phyloP scores from a whole-genome alignment of 1,140 invertebrate species.

The Chymomyza costata region DNA sequence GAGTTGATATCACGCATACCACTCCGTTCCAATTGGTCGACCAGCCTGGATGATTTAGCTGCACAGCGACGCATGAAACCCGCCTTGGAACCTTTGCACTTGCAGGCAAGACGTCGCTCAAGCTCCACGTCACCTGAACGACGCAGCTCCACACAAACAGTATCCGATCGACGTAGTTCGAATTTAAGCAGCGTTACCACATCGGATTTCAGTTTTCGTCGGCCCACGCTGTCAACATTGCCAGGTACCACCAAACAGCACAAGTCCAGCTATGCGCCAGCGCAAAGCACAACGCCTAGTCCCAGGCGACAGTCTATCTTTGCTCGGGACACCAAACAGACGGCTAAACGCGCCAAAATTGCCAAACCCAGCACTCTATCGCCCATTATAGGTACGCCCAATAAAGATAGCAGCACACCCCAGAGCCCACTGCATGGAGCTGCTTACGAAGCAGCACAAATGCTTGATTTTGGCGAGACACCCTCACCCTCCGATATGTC shows the following conservation, averaged over 20 bases:
- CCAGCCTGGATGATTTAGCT: slow-evolving; percentile 59
- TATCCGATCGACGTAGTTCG: slow-evolving; percentile 64
- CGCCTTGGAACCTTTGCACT: slow-evolving; percentile 15
- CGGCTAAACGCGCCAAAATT: slow-evolving; percentile 44
- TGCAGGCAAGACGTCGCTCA: slow-evolving; percentile 43
- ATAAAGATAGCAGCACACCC: slow-evolving; percentile 62
- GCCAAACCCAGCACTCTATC: slow-evolving; percentile 68
- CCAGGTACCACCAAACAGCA: slow-evolving; percentile 46
- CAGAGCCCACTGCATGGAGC: slow-evolving; percentile 55
- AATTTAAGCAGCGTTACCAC: slow-evolving; percentile 69
- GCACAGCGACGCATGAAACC: slow-evolving; percentile 21
- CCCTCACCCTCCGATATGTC: slow-evolving; percentile 44
- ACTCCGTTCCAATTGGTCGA: slow-evolving; percentile 62
- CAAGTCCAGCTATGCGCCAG: slow-evolving; percentile 41
- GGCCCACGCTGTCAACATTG: slow-evolving; percentile 52
- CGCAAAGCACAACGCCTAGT: slow-evolving; percentile 17
- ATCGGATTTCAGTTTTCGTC: slow-evolving; percentile 66
- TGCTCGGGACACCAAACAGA: slow-evolving; percentile 23
- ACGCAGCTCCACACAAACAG: slow-evolving; percentile 68
- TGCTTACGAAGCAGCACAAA: slow-evolving; percentile 19
- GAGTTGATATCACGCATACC: slow-evolving; percentile 28
- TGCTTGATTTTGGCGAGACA: too few species aligned
- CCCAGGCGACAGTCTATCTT: slow-evolving; percentile 35
- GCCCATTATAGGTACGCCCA: slow-evolving; percentile 72
- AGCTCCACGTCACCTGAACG: slow-evolving; percentile 69